Evolutionary conservation across 2,113 vertebrate genomes (phyloP), one percentile per base, ranked within the genome.

Genomic region (Potamarius usumacintae): DNA sequence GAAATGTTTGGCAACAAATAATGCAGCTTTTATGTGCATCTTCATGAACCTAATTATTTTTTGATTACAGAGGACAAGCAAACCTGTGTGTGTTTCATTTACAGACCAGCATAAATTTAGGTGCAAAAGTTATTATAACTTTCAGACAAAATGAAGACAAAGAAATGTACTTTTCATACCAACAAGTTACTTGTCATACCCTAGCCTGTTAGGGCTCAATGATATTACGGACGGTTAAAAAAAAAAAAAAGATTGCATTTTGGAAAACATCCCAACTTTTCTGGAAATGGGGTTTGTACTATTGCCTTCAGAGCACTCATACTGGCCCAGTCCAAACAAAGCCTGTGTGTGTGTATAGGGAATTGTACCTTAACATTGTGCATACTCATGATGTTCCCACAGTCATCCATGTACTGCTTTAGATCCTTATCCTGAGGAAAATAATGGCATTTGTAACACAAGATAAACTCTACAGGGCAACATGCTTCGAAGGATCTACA

Each of bases 371-470:
- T 99, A 87, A 99, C 98, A 81, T 99, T 99, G 94, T 99, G 98
- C 98, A 99, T 99, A 87, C 98, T 99, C 98, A 99, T 99, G 90
- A 99, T 99, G 93, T 99, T 99, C 55, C 98, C 98, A 93, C 98
- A 99, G 93, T 99, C 98, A 53, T 99, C 98, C 98, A 99, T 99
- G 92, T 99, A 99, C 95, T 99, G 98, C 93, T 99, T 99, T 92
- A 99, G 94, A 92, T 99, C 98, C 92, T 99, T 99, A 90, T 99
- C 98, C 98, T 99, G 65, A 52, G 85, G 83, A 84, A 87, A 91
- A 84, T 2, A 83, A 77, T 2, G 62, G 30, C 52, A 84, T 69
- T 88, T 77, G 82, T 84, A 17, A 67, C 62, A 87, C 48, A 82
- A 84, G 15, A 17, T 50, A 88, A 67, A 20, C 9, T 30, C 30